Percentiles rank a stretch among this genome's conserved stretches.
These are phyloP conservation scores for Diplazon laetatorius DNA, from an alignment of 2,888 invertebrate species.

Conservation along the genomic window DNA sequence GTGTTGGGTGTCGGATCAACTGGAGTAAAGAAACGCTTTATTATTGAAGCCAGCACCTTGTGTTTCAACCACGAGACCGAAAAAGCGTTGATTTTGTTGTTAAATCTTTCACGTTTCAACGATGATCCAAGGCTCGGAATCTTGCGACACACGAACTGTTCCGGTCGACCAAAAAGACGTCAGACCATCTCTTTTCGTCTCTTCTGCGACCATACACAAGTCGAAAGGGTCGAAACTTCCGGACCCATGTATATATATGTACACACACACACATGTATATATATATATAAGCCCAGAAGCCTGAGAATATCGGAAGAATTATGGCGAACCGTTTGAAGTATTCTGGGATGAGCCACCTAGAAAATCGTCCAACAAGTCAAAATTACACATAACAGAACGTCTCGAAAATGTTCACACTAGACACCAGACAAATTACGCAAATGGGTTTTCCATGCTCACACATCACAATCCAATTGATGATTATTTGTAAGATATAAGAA, in stretches of 20 bases:
- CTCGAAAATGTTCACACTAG: not conserved
- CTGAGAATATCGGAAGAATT: not conserved
- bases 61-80: not conserved
- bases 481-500: too few species aligned
- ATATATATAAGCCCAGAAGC: not conserved
- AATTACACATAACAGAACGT: not conserved
- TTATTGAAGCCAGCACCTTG: constrained; percentile 6
- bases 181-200: constrained; percentile 13
- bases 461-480: too few species aligned
- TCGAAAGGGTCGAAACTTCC: constrained; percentile 32
- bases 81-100: constrained; percentile 33
- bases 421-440: not conserved
- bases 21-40: not conserved
- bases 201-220: constrained; percentile 6
- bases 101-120: constrained; percentile 51
- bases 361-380: not conserved
- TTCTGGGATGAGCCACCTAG: constrained; percentile 2
- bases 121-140: not conserved
- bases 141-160: not conserved
- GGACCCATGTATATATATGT: too few species aligned
- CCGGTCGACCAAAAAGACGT: not conserved
- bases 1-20: constrained; percentile 6
- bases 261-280: too few species aligned
- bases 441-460: not conserved
- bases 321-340: constrained; percentile 10